Base-by-base conservation (phyloP, 1,140 invertebrate genomes). In the Asbolus verrucosus region DNA sequence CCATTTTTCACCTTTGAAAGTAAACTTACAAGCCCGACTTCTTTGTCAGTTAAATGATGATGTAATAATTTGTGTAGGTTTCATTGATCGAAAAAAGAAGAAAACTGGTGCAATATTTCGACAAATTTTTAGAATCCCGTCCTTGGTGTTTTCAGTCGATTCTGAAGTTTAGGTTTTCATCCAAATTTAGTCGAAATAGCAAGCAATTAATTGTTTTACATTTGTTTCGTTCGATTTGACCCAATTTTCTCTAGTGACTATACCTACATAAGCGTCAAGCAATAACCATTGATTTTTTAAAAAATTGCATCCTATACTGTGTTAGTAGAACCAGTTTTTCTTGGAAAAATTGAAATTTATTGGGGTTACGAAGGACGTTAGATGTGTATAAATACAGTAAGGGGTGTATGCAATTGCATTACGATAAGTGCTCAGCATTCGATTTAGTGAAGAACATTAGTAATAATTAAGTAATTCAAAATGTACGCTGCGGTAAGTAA, bases 321-420 rank as follows among this genome's bases (percentile, higher is more conserved):
- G 33, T 36, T 36, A 36, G 33, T 36, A 36, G 33, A 36, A 36
- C 33, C 33, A 36, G 33, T 36, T 36, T 36, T 36, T 36, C 33
- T 36, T 36, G 33, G 33, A 36, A 36, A 36, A 36, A 36, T 36
- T 11, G 33, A 2, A 27, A 36, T 36, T 36, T 36, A 36, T 36
- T 36, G 5, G 33, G 33, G 11, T 36, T n/a, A 36, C 33, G 33
- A 36, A 36, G 33, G 33, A 5, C 33, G 33, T 36, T 36, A 36
- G 33, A 36, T 11, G 5, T n/a, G 33, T 36, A 36, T 43, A 43
- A 43, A 43, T 43, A 43, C 39, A 43, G 39, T 43, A 43, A 15
- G 39, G 39, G 39, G 39, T 43, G 39, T 43, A 14, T 16, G 15
- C 39, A 43, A 43, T 43, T 14, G 39, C 39, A 43, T 43, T 43